Evolutionary conservation across 2,113 vertebrate species (phyloP), one percentile per base, ranked within the genome.

Genomic region (Callopanchax toddi): DNA sequence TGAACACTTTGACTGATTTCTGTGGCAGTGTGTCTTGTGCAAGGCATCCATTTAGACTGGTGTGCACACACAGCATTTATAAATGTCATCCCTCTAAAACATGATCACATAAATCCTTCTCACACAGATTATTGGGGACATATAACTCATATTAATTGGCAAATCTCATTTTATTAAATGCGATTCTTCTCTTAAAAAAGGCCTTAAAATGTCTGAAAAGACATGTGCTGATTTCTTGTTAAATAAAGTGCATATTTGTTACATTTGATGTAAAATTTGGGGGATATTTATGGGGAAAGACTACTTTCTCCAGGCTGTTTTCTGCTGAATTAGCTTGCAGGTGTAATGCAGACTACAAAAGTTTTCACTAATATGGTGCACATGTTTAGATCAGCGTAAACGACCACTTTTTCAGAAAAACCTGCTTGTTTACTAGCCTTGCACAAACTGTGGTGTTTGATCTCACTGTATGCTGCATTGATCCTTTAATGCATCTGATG

Each of bases 41-140:
- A 79, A 84, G 75, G 77, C 85, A 77, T 91, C 84, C 89, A 85
- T 89, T 90, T 83, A 74, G 84, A 86, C 52, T 77, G 79, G 81
- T 82, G 82, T 87, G 87, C 87, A 75, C 85, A 88, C 87, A 89
- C 86, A 89, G 88, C 89, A 89, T 91, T 90, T 89, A 89, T 91
- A 92, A 90, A 91, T 89, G 89, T 90, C 89, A 90, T 78, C 74
- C 81, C 65, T 43, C 62, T 75, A 81, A 76, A 87, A 85, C 85
- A 84, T 81, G 89, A 84, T 86, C 86, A 83, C 81, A 88, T 89
- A 89, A 91, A 89, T 74, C 71, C 72, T 81, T 71, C 82, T 73
- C 60, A 70, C 71, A 78, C 22, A 17, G 84, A 87, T 88, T 87
- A 84, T 80, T 78, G 73, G 79, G 73, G 82, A 83, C 79, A 20